Evolutionary conservation across 2,113 vertebrate genomes (phyloP), one percentile per base, ranked within the genome.

Genomic region (Nothocercus nigrocapillus): DNA sequence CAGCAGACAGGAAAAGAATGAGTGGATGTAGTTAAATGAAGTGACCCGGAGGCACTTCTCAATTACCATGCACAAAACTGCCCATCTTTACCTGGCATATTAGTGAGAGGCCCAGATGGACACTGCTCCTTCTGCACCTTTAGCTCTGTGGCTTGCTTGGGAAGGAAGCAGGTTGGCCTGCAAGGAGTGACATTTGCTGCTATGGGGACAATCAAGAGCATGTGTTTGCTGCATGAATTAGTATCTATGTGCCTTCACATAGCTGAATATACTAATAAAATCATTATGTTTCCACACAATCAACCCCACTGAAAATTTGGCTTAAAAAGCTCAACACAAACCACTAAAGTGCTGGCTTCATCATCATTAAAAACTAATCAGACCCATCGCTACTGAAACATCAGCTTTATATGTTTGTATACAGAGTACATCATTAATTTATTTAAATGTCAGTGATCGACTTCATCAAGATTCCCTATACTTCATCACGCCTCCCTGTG

Each of bases 321-420:
- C 81, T 93, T 93, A 1, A 83, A 95, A 94, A 91, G 21, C 80
- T 95, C 45, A 70, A 30, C 38, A 76, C n/a, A 87, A 91, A 67
- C 64, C 21, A 20, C 59, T 83, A n/a, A 70, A 90, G 64, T 86
- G 68, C 16, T 88, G 62, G 25, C 32, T 83, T 94, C 90, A 78
- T 91, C 64, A 84, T 92, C 75, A 96, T 94, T 95, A 92, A 93
- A 92, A 94, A 61, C 92, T 95, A 96, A 96, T 97, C 93, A 95
- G 88, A 30, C 69, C 90, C 47, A 56, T 92, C 88, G 68, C 28
- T 81, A 47, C 80, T 93, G 90, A 93, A 92, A 82, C 67, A 93
- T 91, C 69, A 90, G 38, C 66, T 91, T 91, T 51, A 74, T 63
- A 81, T 97, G 85, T 96, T 97, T 97, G 82, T 94, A 78, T 85